Base-by-base conservation (phyloP, 2,888 invertebrate species). In the Tetragonisca angustula region DNA sequence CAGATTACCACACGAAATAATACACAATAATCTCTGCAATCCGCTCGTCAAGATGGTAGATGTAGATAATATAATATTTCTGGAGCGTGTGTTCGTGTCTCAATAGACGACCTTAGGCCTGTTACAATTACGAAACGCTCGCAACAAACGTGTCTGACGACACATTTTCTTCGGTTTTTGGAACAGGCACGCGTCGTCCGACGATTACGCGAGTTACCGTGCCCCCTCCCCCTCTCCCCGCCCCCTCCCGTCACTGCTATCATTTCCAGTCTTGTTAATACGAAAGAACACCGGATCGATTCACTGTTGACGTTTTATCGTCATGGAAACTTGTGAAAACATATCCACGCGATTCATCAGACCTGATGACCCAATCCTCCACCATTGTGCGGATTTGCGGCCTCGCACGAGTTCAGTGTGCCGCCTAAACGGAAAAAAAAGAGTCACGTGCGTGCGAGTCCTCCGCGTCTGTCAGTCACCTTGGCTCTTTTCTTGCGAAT, bases 271-370 rank as follows among this genome's bases (percentile, higher is more conserved):
- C 71, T 76, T 24, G 76, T 83, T 83, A 70, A 85, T 76, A 68
- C 72, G 80, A 78, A 81, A 79, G 77, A 79, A 79, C 79, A 15
- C 49, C 54, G 76, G 74, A 88, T 88, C 88, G 89, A 88, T 88
- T 84, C 67, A 32, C 36, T 68, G 61, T 52, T 54, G 77, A 76
- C 76, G 79, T 65, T 85, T 70, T 64, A 89, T 89, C 79, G 83
- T 88, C 89, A 89, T 89, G 89, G 88, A 83, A 86, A 89, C 80
- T 80, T 52, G 75, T 79, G 86, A 88, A 84, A 89, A 89, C 88
- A 89, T 89, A 82, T 73, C 76, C 81, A 76, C 59, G 67, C 62
- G 81, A 87, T 87, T 82, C 81, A 64, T 67, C 64, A 78, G 79
- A 87, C 87, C 79, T 54, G 70, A 73, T 88, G 88, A 87, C 88